Percentiles rank a stretch among this genome's conserved stretches.
Conservation (phyloP, 2,113 vertebrate genomes). For the Opisthocomus hoazin region DNA sequence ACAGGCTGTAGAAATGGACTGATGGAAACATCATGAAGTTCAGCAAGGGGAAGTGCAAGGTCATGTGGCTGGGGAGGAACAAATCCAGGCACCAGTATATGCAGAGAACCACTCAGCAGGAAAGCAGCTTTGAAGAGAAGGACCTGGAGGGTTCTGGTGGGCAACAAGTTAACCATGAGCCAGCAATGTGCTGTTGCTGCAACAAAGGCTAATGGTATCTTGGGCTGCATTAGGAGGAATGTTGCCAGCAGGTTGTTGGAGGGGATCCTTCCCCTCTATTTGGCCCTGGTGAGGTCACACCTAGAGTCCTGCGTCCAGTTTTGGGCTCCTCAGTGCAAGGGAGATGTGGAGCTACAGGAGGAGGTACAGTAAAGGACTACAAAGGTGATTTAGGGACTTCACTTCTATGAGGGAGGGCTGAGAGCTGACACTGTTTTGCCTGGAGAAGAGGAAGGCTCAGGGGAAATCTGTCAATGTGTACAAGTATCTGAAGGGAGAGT, state of each 20-base stretch:
- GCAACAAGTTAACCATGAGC: background rate
- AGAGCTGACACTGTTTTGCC: background rate
- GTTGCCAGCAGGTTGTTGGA: background rate
- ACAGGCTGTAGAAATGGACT: background rate
- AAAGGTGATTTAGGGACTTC: background rate
- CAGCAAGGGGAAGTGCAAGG: background rate
- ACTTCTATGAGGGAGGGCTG: background rate
- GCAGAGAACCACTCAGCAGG: background rate
- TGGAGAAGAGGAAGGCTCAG: background rate
- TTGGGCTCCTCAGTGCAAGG: background rate
- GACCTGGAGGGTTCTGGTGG: background rate
- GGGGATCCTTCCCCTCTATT: background rate
- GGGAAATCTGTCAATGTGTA: too few species aligned
- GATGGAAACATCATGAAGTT: background rate
- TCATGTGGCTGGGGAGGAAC: background rate
- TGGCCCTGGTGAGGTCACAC: background rate
- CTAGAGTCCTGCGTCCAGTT: background rate
- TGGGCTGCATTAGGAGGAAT: background rate
- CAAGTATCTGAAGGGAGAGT: background rate
- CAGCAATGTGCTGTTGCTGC: background rate
- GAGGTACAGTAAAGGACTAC: background rate
- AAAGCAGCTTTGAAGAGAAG: background rate
- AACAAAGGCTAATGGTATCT: background rate
- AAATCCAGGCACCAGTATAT: background rate
- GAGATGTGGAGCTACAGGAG: background rate